phyloP scores from a whole-genome alignment of 1,140 invertebrate species.

The Drosophila dunni region DNA sequence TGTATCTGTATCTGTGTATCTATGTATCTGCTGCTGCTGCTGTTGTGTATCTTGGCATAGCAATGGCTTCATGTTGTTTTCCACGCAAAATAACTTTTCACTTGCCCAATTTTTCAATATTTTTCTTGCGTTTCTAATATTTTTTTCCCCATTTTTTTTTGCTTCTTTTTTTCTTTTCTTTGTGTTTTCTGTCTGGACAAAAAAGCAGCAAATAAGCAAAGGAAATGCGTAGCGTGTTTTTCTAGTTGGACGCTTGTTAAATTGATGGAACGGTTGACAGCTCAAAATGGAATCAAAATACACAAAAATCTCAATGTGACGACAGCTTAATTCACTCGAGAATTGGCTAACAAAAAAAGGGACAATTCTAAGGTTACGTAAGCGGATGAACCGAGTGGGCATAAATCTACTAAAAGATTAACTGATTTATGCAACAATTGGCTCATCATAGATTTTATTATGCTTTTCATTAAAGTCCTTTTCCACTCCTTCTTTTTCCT shows the following conservation, averaged over 20 bases:
- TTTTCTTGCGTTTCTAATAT: background rate
- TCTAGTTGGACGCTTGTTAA: slow-evolving; percentile 21
- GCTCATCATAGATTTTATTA: background rate
- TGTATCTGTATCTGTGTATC: slow-evolving; percentile 16
- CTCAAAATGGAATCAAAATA: slow-evolving; percentile 47
- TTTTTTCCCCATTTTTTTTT: slow-evolving; percentile 14
- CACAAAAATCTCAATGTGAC: slow-evolving; percentile 37
- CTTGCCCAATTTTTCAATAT: slow-evolving; percentile 37
- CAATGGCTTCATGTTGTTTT: slow-evolving; percentile 48
- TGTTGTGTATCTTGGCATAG: slow-evolving; percentile 67
- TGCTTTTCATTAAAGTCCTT: background rate
- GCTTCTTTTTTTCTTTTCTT: slow-evolving; percentile 6
- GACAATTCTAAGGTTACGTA: background rate
- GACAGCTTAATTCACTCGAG: slow-evolving; percentile 41
- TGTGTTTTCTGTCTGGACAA: slow-evolving; percentile 26
- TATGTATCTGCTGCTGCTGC: slow-evolving; percentile 8
- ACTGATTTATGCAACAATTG: too few species aligned
- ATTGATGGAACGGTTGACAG: slow-evolving; percentile 45
- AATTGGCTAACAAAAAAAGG: background rate
- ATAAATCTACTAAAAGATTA: background rate
- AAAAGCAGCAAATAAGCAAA: slow-evolving; percentile 12
- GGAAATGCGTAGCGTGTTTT: slow-evolving; percentile 39
- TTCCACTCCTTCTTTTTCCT: background rate
- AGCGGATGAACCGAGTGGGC: background rate
- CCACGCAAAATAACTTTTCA: slow-evolving; percentile 33